Evolutionary conservation across 2,113 vertebrate species (phyloP), one percentile per base, ranked within the genome.

Genomic region (Tenrec ecaudatus): DNA sequence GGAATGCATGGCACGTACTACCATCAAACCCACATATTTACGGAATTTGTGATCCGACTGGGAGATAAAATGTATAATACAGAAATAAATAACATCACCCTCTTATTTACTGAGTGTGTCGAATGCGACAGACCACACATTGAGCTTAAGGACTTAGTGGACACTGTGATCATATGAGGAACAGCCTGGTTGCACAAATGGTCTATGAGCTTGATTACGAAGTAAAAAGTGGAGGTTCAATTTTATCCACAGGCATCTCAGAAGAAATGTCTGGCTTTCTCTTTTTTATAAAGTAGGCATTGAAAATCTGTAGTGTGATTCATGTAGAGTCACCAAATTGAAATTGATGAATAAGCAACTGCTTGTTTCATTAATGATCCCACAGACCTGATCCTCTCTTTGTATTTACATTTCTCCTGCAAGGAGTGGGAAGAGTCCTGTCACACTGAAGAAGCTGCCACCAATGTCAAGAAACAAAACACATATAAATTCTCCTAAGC

Each of bases 1-100:
- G 5, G 15, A n/a, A 29, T 4, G 12, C 0, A 69, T 11, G 2
- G 6, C 68, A 36, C 33, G 7, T 17, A 19, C 7, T 1, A 33
- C 19, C 6, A 73, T 15, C 58, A 19, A 73, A 25, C n/a, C n/a
- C n/a, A n/a, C n/a, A n/a, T n/a, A n/a, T n/a, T n/a, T n/a, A n/a
- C n/a, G n/a, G 23, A 23, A 78, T 82, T 25, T 23, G 38, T 69
- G 69, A 89, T 69, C 33, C 82, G 2, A 15, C 19, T 64, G 17
- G 12, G 6, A 43, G 15, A 53, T 29, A 89, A 69, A 4, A 0
- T 40, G 15, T 19, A 8, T 25, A 7, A n/a, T 4, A 82, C 60
- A 69, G 33, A 83, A 66, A 15, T 14, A 66, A 76, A 22, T 75
- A 60, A 27, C 15, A 64, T 29, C 19, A 22, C 31, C 43, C 8